Evolutionary conservation across 2,113 vertebrate genomes (phyloP), one percentile per base, ranked within the genome.

Genomic region (Epinephelus cyanopodus): DNA sequence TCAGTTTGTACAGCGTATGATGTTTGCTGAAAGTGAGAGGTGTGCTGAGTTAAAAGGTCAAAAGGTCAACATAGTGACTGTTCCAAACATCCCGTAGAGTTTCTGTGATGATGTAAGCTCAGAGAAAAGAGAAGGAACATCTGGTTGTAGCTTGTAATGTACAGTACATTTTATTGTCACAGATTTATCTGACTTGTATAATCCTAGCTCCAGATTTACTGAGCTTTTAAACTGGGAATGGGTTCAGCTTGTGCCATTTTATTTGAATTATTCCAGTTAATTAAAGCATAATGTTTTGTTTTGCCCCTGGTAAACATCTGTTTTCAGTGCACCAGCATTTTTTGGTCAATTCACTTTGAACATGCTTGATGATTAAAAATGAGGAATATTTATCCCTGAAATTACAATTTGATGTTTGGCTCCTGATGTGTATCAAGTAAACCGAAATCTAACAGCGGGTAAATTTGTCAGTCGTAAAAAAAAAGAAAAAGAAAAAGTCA

Each of bases 401-500:
- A 61, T 63, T 58, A 47, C 4, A 72, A 60, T 76, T 6, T 53
- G 19, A 56, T 67, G 39, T 77, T 76, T 54, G 56, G 17, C 62
- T 74, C 7, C 29, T 63, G 66, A n/a, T 72, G 61, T 45, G 18
- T 52, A 48, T 70, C 47, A 52, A 45, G 17, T 64, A 45, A 79
- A 79, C 57, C 70, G 39, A 67, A 74, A 76, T 73, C 29, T 42
- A 79, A 76, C 27, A 70, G 62, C 2, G 10, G 37, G 18, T 74
- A 21, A n/a, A 69, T 82, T 69, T 84, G 15, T 42, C 58, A 68
- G 77, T 74, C 69, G 63, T 79, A 39, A 39, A 71, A 57, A 63
- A 70, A 63, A 72, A 37, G n/a, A 37, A 37, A 37, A 37, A 37
- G 33, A 37, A 37, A 37, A 37, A 50, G 48, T 67, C 81, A 82